Evolutionary conservation across 2,797 vertebrate species (phyloP).

Genomic region (Staurois parvus): DNA sequence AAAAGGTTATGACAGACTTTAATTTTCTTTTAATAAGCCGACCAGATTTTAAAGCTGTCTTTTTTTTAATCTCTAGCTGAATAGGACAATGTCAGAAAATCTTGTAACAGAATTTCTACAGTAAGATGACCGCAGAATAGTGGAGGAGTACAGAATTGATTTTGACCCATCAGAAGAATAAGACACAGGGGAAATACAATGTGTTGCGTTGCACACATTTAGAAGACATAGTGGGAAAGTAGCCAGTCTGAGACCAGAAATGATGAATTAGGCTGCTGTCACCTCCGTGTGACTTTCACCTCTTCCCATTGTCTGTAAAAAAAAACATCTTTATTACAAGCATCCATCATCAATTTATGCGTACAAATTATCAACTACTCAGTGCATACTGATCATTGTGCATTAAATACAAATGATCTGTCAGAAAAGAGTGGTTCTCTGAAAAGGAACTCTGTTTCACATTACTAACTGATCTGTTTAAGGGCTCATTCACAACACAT

Average conservation of each 20-base stretch:
- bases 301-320: conserved; percentile 56
- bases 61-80: neutral
- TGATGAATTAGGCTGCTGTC: conserved; percentile 68
- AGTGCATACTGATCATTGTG: neutral
- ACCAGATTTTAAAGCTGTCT: neutral
- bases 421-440: neutral
- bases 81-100: neutral
- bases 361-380: conserved; percentile 23
- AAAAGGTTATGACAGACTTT: neutral
- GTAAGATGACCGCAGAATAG: neutral
- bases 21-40: neutral
- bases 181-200: conserved; percentile 56
- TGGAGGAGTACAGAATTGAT: conserved; percentile 49
- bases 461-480: neutral
- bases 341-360: conserved; percentile 35
- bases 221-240: conserved; percentile 59
- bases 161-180: conserved; percentile 59
- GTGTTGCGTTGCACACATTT: conserved; percentile 32
- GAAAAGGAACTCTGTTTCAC: neutral
- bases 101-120: neutral
- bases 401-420: conserved; percentile 8
- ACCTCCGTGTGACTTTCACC: conserved; percentile 62
- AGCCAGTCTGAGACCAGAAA: conserved; percentile 11
- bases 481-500: neutral
- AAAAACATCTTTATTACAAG: conserved; percentile 45